Percentiles rank a stretch among this genome's conserved stretches.
phyloP scores from a whole-genome alignment of 1,140 invertebrate genomes.

The Lepidurus packardi region DNA sequence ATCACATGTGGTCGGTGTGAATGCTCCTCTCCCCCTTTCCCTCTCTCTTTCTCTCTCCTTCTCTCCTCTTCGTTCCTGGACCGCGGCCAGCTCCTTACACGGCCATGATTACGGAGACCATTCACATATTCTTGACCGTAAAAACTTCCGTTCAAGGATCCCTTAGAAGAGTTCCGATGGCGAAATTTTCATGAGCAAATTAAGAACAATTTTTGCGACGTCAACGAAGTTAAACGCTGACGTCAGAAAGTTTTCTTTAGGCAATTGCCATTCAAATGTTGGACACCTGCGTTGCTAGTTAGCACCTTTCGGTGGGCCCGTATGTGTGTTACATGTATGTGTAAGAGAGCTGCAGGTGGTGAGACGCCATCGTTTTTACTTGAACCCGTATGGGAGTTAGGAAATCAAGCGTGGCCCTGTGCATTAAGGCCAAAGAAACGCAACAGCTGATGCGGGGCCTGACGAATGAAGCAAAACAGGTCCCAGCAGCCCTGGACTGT shows the following conservation, averaged over 20 bases:
- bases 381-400: background rate
- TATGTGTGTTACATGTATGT: background rate
- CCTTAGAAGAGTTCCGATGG: background rate
- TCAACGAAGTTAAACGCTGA: background rate
- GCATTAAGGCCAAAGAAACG: background rate
- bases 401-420: background rate
- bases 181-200: background rate
- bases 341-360: background rate
- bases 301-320: background rate
- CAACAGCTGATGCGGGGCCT: constrained; percentile 17
- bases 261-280: background rate
- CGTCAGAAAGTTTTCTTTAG: background rate
- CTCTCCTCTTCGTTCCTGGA: background rate
- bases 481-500: background rate
- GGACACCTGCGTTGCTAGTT: background rate
- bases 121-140: background rate
- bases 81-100: constrained; percentile 10
- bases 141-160: background rate
- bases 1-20: constrained; percentile 5
- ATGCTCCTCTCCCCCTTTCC: background rate
- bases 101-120: background rate
- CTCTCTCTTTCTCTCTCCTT: background rate
- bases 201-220: background rate
- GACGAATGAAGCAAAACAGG: constrained; percentile 14
- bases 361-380: background rate